Evolutionary conservation across 2,888 invertebrate genomes (phyloP).

Genomic region (Euclidia mi): DNA sequence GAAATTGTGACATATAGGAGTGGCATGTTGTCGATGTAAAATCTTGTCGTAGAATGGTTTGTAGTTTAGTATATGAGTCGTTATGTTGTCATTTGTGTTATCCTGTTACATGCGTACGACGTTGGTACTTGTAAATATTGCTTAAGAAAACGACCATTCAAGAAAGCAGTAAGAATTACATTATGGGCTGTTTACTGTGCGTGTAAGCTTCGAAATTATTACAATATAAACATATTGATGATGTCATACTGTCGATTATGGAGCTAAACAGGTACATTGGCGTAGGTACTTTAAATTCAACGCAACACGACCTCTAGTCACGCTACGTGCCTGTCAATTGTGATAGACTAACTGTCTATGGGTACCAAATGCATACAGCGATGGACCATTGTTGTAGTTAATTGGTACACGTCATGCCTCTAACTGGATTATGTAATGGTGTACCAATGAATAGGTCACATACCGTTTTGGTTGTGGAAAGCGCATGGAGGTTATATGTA

Average conservation of each 20-base stretch:
- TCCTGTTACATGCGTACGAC: too few relatives aligned
- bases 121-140: too few relatives aligned
- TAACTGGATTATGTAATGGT: conserved; percentile 26
- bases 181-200: too few relatives aligned
- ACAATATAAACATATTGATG: conserved; percentile 12
- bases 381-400: conserved; percentile 46
- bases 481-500: not conserved
- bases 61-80: too few relatives aligned
- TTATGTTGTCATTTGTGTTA: too few relatives aligned
- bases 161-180: too few relatives aligned
- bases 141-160: too few relatives aligned
- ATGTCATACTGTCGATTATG: conserved; percentile 10
- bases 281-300: conserved; percentile 36
- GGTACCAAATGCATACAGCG: conserved; percentile 20
- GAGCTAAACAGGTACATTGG: conserved; percentile 5
- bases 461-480: not conserved
- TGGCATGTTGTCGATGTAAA: too few relatives aligned
- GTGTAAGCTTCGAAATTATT: too few relatives aligned
- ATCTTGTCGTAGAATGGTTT: too few relatives aligned
- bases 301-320: conserved; percentile 41
- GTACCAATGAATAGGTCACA: conserved; percentile 7
- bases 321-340: conserved; percentile 39
- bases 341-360: conserved; percentile 19
- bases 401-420: conserved; percentile 39
- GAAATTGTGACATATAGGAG: too few relatives aligned